Percentiles rank a stretch among this genome's conserved stretches.
Evolutionary conservation across 2,888 invertebrate species (phyloP).

Genomic region (Zhengitettix transpicula): DNA sequence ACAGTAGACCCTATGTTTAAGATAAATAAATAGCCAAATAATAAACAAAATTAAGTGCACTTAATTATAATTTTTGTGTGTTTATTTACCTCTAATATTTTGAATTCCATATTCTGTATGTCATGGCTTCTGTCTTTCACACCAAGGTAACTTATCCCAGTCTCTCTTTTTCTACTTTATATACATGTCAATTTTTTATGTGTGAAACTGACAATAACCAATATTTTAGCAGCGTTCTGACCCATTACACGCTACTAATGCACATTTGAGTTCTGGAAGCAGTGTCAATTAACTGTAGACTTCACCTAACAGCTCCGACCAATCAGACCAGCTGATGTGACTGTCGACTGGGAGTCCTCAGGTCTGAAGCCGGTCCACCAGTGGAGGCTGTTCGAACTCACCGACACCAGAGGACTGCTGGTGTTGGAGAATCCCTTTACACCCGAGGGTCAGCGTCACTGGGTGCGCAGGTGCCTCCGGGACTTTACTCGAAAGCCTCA

Average conservation of each 20-base stretch:
- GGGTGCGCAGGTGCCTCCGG: constrained; percentile 61
- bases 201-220: no score
- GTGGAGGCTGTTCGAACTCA: constrained; percentile 48
- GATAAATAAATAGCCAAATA: no score
- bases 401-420: constrained; percentile 40
- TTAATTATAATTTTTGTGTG: no score
- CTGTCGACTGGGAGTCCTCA: neutral
- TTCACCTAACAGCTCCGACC: no score
- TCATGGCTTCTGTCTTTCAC: neutral
- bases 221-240: no score
- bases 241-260: no score
- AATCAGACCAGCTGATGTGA: neutral
- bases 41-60: no score
- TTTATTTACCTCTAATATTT: no score
- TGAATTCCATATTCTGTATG: neutral
- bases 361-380: constrained; percentile 29
- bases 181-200: neutral
- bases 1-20: no score
- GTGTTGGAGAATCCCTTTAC: constrained; percentile 60
- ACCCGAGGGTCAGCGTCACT: constrained; percentile 56
- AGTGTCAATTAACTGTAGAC: no score
- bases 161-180: neutral
- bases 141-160: neutral
- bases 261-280: no score
- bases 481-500: constrained; percentile 61